Evolutionary conservation across 2,113 vertebrate species (phyloP), one percentile per base, ranked within the genome.

Genomic region (Hippocampus mohnikei): DNA sequence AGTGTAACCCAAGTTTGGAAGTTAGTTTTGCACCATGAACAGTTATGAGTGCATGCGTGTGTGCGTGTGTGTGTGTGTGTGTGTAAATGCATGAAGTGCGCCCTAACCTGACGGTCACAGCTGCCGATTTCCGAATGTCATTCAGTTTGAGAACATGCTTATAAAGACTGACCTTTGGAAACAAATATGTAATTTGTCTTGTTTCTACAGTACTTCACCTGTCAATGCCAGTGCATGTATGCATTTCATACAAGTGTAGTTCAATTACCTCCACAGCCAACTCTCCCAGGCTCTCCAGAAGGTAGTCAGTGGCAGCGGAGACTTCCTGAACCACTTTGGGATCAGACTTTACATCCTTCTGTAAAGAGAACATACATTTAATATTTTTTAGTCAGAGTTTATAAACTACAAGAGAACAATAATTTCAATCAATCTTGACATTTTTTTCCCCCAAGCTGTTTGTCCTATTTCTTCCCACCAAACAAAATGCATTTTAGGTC

Each of bases 261-360:
- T 41, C 21, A 56, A 87, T 76, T 92, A 97, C 95, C 94, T 96
- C 95, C 72, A 92, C 88, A 29, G 93, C 80, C 72, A 97, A 87
- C 0, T 88, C 89, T 50, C 92, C 92, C 56, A 96, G 2, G 81
- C 92, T 96, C 69, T 88, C 88, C 82, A 91, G 86, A 67, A 96
- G 89, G 27, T 74, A 75, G 74, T 95, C 92, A 15, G 94, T 92
- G 27, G 94, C 93, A 83, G 90, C 90, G 18, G 93, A 93, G 33
- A 97, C 91, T 33, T 94, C 92, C 74, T 88, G 83, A 42, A 95
- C 73, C 0, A 91, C 90, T 72, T 90, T 87, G 66, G 94, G 93
- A 81, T 94, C 92, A 2, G 91, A 91, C 77, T 75, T 88, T 64
- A 95, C 82, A 40, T 86, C 92, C 79, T 78, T 93, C 95, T 96